Conservation (phyloP, 1,140 invertebrate species). For the Ditylenchus dipsaci region DNA sequence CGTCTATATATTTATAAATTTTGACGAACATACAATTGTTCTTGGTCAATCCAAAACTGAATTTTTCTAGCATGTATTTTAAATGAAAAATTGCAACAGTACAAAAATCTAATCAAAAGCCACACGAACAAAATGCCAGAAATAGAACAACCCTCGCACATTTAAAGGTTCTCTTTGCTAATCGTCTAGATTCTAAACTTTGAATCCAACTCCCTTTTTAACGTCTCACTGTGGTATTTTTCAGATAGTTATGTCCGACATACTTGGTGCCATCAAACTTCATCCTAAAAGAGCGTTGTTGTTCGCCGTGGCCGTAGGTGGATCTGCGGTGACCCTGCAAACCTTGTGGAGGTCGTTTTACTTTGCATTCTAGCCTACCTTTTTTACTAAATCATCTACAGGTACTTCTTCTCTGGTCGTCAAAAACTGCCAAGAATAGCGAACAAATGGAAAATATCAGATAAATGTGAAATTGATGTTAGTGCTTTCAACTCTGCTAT, state of each 20-base stretch:
- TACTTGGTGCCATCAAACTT: conserved; percentile 8
- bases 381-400: conserved; percentile 13
- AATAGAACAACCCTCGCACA: background rate
- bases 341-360: conserved; percentile 25
- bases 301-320: conserved; percentile 23
- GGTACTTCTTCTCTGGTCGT: conserved; percentile 20
- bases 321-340: conserved; percentile 15
- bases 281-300: conserved; percentile 24
- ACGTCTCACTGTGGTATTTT: no score
- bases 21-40: no score
- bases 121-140: background rate
- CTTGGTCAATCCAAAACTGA: background rate
- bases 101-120: background rate
- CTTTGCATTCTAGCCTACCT: conserved; percentile 8
- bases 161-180: no score
- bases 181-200: no score
- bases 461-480: conserved; percentile 21
- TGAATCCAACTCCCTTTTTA: no score
- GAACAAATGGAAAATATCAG: conserved; percentile 21
- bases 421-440: conserved; percentile 14
- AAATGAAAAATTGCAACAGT: background rate
- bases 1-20: no score
- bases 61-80: background rate
- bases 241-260: conserved; percentile 6
- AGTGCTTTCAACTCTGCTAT: conserved; percentile 25